phyloP scores from a whole-genome alignment of 1,140 invertebrate genomes.

The Oryctes rhinoceros region DNA sequence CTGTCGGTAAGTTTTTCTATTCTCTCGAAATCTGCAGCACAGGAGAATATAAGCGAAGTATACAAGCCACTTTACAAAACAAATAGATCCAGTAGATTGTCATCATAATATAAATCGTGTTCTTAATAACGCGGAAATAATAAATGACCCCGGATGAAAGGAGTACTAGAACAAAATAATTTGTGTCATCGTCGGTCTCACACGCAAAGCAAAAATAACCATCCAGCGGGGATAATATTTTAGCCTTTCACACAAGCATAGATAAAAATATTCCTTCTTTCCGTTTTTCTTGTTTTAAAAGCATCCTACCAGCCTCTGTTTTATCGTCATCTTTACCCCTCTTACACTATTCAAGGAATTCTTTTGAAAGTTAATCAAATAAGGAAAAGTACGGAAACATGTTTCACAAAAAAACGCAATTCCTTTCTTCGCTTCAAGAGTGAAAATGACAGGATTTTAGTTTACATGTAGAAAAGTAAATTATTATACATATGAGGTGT shows the following conservation, averaged over 20 bases:
- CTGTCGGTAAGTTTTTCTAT: too few species aligned
- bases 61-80: background rate
- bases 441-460: background rate
- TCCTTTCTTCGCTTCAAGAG: background rate
- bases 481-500: too few species aligned
- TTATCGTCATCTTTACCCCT: background rate
- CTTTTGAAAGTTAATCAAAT: conserved; percentile 6
- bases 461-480: too few species aligned
- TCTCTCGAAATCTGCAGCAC: background rate
- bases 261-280: conserved; percentile 6
- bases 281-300: background rate
- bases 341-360: background rate
- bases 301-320: background rate
- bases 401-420: background rate
- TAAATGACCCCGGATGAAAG: background rate
- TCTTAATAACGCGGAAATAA: conserved; percentile 15
- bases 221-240: background rate
- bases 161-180: background rate
- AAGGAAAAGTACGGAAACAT: conserved; percentile 1
- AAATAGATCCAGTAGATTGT: conserved; percentile 18
- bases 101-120: conserved; percentile 16
- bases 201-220: conserved; percentile 10
- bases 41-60: background rate
- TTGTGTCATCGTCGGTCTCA: conserved; percentile 5
- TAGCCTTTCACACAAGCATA: background rate